Base-by-base conservation (phyloP, 1,140 invertebrate genomes). In the Mercenaria mercenaria region DNA sequence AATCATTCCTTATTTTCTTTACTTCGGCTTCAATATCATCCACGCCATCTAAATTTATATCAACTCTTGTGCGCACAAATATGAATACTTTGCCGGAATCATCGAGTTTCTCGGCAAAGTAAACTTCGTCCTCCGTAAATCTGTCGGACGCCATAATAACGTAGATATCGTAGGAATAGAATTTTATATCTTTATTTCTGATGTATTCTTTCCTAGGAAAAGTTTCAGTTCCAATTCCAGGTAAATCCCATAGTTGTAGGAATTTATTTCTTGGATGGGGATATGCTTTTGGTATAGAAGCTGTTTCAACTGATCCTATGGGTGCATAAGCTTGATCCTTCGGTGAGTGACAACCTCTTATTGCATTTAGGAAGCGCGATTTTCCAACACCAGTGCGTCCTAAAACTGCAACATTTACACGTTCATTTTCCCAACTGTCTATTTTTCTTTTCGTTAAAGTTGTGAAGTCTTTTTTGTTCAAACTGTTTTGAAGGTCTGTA, bases 361-460 rank as follows among this genome's bases (percentile, higher is more conserved):
- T 29, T 23, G 76, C 76, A 50, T 79, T 79, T 2, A 79, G 23
- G n/a, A 79, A 52, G 29, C 41, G 29, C 39, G 76, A 79, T 79
- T 79, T 79, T 23, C 76, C 76, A 26, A 50, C 39, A 23, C 76
- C 76, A 8, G 39, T 23, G 39, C 39, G 39, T 29, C 76, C 76
- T 23, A 47, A 50, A 32, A 79, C 47, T 18, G 39, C 76, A 47
- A 79, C 50, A 47, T 79, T 41, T 13, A 79, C 15, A 47, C 15
- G 43, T 15, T 47, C 6, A 47, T 47, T 47, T 47, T 6, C 15
- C 43, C 43, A 47, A 8, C 6, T 47, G 6, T 47, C 15, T 47
- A 47, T n/a, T n/a, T n/a, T n/a, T n/a, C n/a, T n/a, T n/a, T n/a
- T n/a, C n/a, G n/a, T n/a, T n/a, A n/a, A n/a, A n/a, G n/a, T n/a